A percentile compares a stretch with the other conserved stretches of the same genome.
Evolutionary conservation across 2,113 vertebrate genomes (phyloP).

Genomic region (Seriola aureovittata): DNA sequence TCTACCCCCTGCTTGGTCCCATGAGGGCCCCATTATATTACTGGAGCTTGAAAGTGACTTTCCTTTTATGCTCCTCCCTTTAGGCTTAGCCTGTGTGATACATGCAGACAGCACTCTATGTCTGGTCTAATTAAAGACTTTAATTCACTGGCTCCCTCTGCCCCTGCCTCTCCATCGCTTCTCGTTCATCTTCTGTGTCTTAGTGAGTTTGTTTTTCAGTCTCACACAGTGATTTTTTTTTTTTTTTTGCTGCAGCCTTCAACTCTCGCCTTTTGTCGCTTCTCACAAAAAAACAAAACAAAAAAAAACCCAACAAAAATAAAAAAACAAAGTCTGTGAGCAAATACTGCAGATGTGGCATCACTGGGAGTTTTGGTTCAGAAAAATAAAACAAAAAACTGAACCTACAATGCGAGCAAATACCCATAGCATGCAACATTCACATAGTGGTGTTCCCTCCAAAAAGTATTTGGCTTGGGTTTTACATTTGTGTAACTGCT

Average conservation of each 20-base stretch:
- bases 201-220: slow-evolving; percentile 32
- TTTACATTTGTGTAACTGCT: background rate
- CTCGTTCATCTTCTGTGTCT: slow-evolving; percentile 42
- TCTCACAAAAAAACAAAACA: background rate
- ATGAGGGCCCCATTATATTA: slow-evolving; percentile 67
- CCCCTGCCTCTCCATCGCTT: slow-evolving; percentile 38
- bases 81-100: slow-evolving; percentile 62
- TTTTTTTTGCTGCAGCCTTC: background rate
- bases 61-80: slow-evolving; percentile 60
- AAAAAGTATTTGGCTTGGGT: background rate
- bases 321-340: background rate
- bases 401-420: slow-evolving; percentile 7
- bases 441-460: background rate
- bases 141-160: slow-evolving; percentile 55
- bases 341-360: background rate
- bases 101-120: slow-evolving; percentile 54
- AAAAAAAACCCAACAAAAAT: too few relatives aligned
- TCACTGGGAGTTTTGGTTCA: slow-evolving; percentile 10
- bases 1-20: slow-evolving; percentile 53
- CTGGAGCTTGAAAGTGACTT: slow-evolving; percentile 81
- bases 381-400: background rate
- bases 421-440: slow-evolving; percentile 18
- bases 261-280: background rate
- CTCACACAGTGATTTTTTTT: slow-evolving; percentile 6
- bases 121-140: slow-evolving; percentile 72